phyloP scores from a whole-genome alignment of 64 coral and sea anemone species.

The Cladopsammia gracilis region DNA sequence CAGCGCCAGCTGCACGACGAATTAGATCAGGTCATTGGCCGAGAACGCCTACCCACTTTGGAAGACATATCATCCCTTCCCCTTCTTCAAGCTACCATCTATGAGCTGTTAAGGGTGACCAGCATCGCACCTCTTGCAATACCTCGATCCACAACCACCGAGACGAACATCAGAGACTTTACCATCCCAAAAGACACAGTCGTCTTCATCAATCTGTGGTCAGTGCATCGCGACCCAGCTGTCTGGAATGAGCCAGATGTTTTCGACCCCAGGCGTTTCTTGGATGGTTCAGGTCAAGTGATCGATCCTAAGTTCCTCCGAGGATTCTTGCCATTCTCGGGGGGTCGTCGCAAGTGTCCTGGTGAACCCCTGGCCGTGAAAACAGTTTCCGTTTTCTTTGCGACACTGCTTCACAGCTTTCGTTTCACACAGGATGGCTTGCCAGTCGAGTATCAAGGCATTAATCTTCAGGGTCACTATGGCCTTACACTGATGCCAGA shows the following conservation, averaged over 20 bases:
- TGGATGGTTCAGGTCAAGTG: slow-evolving; percentile 5
- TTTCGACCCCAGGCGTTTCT: slow-evolving; percentile 38
- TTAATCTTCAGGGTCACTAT: neutral
- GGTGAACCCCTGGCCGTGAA: slow-evolving; percentile 4
- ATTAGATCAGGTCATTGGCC: too few relatives aligned
- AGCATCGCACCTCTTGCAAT: slow-evolving; percentile 1
- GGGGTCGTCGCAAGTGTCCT: slow-evolving; percentile 39
- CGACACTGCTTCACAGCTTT: neutral
- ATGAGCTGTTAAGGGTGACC: slow-evolving; percentile 30
- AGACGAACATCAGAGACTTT: neutral
- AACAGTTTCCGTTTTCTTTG: slow-evolving; percentile 6
- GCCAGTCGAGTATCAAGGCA: slow-evolving; percentile 11
- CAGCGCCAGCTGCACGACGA: too few relatives aligned
- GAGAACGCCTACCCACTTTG: too few relatives aligned
- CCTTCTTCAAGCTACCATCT: too few relatives aligned
- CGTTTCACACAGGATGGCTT: slow-evolving; percentile 41
- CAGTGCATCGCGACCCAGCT: slow-evolving; percentile 17
- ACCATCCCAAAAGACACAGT: slow-evolving; percentile 42
- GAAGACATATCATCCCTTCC: too few relatives aligned
- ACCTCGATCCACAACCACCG: slow-evolving; percentile 17
- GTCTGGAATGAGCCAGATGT: slow-evolving; percentile 30
- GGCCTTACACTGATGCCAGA: slow-evolving; percentile 14
- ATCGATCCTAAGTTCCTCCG: slow-evolving; percentile 20
- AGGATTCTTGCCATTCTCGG: slow-evolving; percentile 13
- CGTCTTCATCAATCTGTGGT: slow-evolving; percentile 46